phyloP scores from a whole-genome alignment of 2,797 vertebrate species.

The Strix occidentalis region DNA sequence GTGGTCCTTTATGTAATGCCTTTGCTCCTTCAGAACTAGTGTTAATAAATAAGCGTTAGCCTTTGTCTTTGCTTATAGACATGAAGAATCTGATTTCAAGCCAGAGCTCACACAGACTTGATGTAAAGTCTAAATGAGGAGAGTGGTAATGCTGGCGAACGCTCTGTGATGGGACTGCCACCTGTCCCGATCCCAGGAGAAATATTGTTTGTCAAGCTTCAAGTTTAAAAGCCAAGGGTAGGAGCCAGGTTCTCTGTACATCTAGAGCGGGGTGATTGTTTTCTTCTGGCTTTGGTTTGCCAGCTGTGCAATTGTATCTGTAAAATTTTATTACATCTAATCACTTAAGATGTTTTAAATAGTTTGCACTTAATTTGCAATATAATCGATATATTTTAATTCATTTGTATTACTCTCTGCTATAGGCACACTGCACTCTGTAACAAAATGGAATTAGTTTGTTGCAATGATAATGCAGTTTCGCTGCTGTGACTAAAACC shows the following conservation, averaged over 20 bases:
- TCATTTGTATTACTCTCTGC: not conserved
- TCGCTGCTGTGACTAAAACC: not conserved
- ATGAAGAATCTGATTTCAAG: constrained; percentile 18
- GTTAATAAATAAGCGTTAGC: not conserved
- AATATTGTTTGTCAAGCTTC: not conserved
- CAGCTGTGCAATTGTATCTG: constrained; percentile 6
- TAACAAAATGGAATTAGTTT: constrained; percentile 19
- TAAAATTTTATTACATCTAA: not conserved
- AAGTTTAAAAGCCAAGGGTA: constrained; percentile 36
- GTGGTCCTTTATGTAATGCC: constrained; percentile 15
- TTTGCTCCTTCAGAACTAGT: constrained; percentile 33
- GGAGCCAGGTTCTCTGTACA: constrained; percentile 23
- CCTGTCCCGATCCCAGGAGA: constrained; percentile 52
- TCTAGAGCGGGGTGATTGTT: not conserved
- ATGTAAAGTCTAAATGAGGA: constrained; percentile 71
- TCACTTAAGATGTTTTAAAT: constrained; percentile 19
- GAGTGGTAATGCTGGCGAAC: constrained; percentile 11
- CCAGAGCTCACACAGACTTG: constrained; percentile 56
- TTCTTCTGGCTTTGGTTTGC: constrained; percentile 5
- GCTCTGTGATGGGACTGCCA: constrained; percentile 43
- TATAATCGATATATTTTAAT: constrained; percentile 11
- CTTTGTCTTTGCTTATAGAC: constrained; percentile 63
- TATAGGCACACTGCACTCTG: not conserved
- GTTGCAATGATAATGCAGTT: constrained; percentile 7
- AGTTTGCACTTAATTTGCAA: constrained; percentile 34